Evolutionary conservation across 2,113 vertebrate genomes (phyloP), one percentile per base, ranked within the genome.

Genomic region (Semnopithecus entellus): DNA sequence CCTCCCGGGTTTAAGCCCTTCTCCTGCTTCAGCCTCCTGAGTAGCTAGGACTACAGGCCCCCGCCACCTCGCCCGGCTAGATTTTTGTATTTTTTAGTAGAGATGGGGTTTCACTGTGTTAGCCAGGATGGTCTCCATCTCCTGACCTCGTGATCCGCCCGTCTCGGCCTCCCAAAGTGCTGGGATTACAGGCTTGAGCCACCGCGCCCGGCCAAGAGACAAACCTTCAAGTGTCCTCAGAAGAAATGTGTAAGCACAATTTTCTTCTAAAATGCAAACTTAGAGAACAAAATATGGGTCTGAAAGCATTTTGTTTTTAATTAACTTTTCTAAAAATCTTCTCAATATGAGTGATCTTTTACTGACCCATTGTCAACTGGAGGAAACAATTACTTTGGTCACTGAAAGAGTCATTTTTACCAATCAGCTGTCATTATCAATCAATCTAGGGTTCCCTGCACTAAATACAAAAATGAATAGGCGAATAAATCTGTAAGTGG

Each of bases 401-500:
- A 97, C 12, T 6, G 88, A 91, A 94, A 93, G 79, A 94, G 92
- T 94, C 82, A 57, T 81, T 90, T 98, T 98, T 94, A 97, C 94
- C 96, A 95, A 93, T 40, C 35, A 97, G 75, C 96, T 96, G 66
- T 95, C 97, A 97, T 98, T 98, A 98, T 97, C 97, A 98, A 97
- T 98, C 96, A 97, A 27, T 98, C 93, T 97, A 94, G 97, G 95
- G 90, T 97, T 97, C 90, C 86, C 75, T 95, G 70, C 72, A 96
- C 98, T 98, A 98, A 98, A 98, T 98, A 98, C 93, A 97, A 98
- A 97, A 98, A 94, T 80, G 95, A 98, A 98, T 92, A 95, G 96
- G 97, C 97, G 98, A 98, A 98, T 98, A 98, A 98, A 98, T 98
- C 97, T 98, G 97, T 96, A 98, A 98, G 97, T 92, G 95, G 98